Conservation (phyloP, 2,113 vertebrate genomes). For the Sylvilagus bachmani region DNA sequence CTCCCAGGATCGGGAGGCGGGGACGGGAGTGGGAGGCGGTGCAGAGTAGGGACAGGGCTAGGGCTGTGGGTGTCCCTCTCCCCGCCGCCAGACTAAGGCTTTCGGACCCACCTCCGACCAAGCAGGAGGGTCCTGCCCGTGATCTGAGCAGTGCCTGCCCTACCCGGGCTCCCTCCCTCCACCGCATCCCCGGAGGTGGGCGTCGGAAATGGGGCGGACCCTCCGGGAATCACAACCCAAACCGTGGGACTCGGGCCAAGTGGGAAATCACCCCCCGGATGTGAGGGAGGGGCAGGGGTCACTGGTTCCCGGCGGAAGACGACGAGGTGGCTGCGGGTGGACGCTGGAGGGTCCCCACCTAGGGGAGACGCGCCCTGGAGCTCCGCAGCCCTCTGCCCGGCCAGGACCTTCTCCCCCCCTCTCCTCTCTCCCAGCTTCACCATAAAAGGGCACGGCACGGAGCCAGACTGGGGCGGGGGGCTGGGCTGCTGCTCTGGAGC, state of each 20-base stretch:
- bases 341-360: neutral
- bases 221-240: slow-evolving; percentile 71
- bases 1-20: neutral
- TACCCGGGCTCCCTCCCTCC: neutral
- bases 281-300: slow-evolving; percentile 36
- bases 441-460: slow-evolving; percentile 80
- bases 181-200: slow-evolving; percentile 43
- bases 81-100: neutral
- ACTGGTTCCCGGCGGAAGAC: neutral
- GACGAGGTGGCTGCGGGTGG: neutral
- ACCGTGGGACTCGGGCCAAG: slow-evolving; percentile 68
- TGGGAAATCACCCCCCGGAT: slow-evolving; percentile 82
- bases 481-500: slow-evolving; percentile 68
- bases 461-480: slow-evolving; percentile 68
- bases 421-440: slow-evolving; percentile 55
- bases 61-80: neutral
- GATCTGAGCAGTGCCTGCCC: neutral
- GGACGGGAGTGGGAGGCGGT: neutral
- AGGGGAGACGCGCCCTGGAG: slow-evolving; percentile 4
- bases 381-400: slow-evolving; percentile 11
- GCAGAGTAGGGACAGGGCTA: neutral
- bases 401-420: slow-evolving; percentile 19
- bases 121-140: neutral
- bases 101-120: neutral
- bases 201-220: slow-evolving; percentile 55